A percentile compares a stretch with the other conserved stretches of the same genome.
phyloP scores from a whole-genome alignment of 2,888 invertebrate species.

The Aphelenchoides bicaudatus region DNA sequence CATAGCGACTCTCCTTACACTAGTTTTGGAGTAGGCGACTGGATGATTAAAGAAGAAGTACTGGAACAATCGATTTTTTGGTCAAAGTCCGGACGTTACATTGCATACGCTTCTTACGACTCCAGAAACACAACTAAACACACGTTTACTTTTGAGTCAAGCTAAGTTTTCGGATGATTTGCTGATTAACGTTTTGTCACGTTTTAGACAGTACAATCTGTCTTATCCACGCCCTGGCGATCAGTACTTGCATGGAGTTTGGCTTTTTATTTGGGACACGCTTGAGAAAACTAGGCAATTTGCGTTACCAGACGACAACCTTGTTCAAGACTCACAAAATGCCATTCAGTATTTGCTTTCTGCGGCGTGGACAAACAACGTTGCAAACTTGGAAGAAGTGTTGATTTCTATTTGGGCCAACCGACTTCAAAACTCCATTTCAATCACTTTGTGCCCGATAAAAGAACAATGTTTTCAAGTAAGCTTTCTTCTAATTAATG shows the following conservation, averaged over 20 bases:
- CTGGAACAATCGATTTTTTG: slow-evolving; percentile 20
- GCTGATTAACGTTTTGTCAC: too few relatives aligned
- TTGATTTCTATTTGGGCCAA: slow-evolving; percentile 48
- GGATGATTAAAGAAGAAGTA: slow-evolving; percentile 44
- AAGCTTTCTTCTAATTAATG: background rate
- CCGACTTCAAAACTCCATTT: slow-evolving; percentile 41
- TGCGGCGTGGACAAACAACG: slow-evolving; percentile 39
- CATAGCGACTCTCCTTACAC: slow-evolving; percentile 45
- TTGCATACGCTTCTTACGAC: slow-evolving; percentile 41
- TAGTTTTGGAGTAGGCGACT: slow-evolving; percentile 47
- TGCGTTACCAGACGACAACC: slow-evolving; percentile 43
- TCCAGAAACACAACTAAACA: slow-evolving; percentile 42
- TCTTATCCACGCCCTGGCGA: slow-evolving; percentile 52
- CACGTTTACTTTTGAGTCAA: slow-evolving; percentile 38
- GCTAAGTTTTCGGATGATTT: too few relatives aligned
- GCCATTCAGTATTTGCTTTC: slow-evolving; percentile 42
- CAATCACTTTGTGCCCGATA: slow-evolving; percentile 40
- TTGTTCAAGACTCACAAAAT: slow-evolving; percentile 33
- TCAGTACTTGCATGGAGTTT: slow-evolving; percentile 36
- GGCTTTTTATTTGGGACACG: slow-evolving; percentile 49
- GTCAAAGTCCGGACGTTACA: slow-evolving; percentile 34
- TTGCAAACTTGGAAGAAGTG: slow-evolving; percentile 33
- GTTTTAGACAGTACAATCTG: slow-evolving; percentile 37
- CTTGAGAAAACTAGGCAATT: slow-evolving; percentile 39
- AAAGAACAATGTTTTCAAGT: slow-evolving; percentile 8